phyloP scores from a whole-genome alignment of 2,113 vertebrate species.

The Todiramphus chloris region DNA sequence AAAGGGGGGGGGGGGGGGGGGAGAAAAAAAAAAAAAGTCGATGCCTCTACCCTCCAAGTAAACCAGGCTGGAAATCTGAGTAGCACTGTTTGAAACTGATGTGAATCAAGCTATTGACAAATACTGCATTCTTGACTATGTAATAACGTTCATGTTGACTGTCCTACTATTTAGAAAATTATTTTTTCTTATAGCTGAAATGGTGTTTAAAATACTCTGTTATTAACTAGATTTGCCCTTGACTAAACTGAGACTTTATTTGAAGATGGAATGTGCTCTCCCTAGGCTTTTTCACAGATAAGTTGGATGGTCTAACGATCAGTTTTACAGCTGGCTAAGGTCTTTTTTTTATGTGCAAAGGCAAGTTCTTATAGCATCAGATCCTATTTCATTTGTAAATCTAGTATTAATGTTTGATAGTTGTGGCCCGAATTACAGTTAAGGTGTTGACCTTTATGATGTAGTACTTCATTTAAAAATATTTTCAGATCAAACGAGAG shows the following conservation, averaged over 20 bases:
- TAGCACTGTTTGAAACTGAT: not conserved
- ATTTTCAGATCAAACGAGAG: not conserved
- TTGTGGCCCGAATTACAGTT: not conserved
- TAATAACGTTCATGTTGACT: not conserved
- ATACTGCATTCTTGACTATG: not conserved
- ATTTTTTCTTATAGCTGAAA: constrained; percentile 3
- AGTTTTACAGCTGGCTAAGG: not conserved
- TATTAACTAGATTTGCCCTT: constrained; percentile 30
- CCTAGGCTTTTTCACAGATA: not conserved
- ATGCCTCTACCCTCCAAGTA: not conserved
- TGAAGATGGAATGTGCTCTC: not conserved
- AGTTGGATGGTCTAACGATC: not conserved
- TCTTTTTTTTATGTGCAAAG: not conserved
- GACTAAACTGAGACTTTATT: not conserved
- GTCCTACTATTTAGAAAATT: not conserved
- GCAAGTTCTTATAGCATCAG: not conserved
- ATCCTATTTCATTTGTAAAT: constrained; percentile 22
- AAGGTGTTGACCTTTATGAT: not conserved
- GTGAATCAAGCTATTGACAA: constrained; percentile 13
- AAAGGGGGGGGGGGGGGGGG: too few species aligned
- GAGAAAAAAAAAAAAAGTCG: not conserved
- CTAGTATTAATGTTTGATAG: not conserved
- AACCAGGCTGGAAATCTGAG: not conserved
- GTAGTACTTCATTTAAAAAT: not conserved
- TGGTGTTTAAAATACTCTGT: not conserved